Evolutionary conservation across 2,888 invertebrate genomes (phyloP).

Genomic region (Macrosiphum euphorbiae): DNA sequence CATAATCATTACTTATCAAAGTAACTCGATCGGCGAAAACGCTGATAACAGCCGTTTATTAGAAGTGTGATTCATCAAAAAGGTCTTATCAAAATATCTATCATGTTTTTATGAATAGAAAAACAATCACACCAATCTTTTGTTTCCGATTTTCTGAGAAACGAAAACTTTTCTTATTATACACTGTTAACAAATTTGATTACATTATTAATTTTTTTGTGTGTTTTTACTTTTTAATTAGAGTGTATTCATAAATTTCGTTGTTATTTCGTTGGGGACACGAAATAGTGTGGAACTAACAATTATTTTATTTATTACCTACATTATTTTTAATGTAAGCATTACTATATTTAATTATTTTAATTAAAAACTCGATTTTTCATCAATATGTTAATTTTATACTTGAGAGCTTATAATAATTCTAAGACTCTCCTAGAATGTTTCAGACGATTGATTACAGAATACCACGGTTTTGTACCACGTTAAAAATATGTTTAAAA

Average conservation of each 20-base stretch:
- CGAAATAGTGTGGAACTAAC: not conserved
- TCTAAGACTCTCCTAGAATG: not conserved
- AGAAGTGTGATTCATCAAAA: not conserved
- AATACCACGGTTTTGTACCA: not conserved
- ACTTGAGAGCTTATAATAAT: not conserved
- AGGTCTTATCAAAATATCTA: not conserved
- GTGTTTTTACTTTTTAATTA: slow-evolving; percentile 8
- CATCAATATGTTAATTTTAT: slow-evolving; percentile 40
- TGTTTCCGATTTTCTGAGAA: slow-evolving; percentile 46
- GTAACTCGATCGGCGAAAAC: not conserved
- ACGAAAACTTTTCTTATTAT: slow-evolving; percentile 21
- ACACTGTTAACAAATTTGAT: not conserved
- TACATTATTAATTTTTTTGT: slow-evolving; percentile 21
- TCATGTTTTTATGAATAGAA: not conserved
- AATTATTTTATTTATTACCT: slow-evolving; percentile 31
- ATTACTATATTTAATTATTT: slow-evolving; percentile 9
- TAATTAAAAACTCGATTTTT: not conserved
- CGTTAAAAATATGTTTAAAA: not conserved
- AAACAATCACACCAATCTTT: slow-evolving; percentile 53
- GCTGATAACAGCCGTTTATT: not conserved
- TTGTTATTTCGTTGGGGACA: not conserved
- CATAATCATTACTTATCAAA: not conserved
- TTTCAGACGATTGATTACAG: not conserved
- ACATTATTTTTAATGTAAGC: not conserved
- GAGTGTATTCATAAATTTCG: not conserved